These are phyloP conservation scores for Morpho achilles DNA, from an alignment of 2,888 invertebrate genomes.

Conservation along the genomic window DNA sequence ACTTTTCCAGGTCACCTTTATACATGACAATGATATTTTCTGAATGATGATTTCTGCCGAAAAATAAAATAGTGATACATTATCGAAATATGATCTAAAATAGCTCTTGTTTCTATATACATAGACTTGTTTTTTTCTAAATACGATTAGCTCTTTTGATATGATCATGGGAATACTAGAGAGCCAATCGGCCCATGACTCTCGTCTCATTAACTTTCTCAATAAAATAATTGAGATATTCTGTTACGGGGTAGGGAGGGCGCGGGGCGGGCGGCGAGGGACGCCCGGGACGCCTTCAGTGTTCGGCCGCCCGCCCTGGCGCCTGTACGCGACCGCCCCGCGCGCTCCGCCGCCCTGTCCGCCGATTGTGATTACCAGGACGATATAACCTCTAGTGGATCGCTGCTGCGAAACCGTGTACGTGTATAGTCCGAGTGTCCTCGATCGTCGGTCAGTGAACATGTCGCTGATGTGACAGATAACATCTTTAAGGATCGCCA, in stretches of 20 bases:
- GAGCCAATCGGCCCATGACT: slow-evolving; percentile 52
- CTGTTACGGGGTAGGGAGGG: slow-evolving; percentile 47
- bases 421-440: slow-evolving; percentile 18
- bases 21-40: no score
- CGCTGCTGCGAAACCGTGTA: slow-evolving; percentile 24
- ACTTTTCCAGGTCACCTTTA: no score
- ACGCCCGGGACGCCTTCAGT: slow-evolving; percentile 48
- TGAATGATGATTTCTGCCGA: no score
- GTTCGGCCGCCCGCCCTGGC: slow-evolving; percentile 65
- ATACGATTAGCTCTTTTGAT: neutral
- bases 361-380: slow-evolving; percentile 38
- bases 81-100: no score
- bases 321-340: slow-evolving; percentile 47
- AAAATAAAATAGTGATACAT: no score
- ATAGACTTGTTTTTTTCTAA: neutral
- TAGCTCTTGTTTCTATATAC: no score
- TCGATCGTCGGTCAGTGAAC: slow-evolving; percentile 34
- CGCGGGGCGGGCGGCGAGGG: slow-evolving; percentile 43
- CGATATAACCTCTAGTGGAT: slow-evolving; percentile 42
- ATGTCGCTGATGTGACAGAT: slow-evolving; percentile 30
- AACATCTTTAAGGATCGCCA: slow-evolving; percentile 28
- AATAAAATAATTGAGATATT: slow-evolving; percentile 78
- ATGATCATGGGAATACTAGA: slow-evolving; percentile 45
- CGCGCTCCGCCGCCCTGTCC: slow-evolving; percentile 34
- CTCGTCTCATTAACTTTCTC: slow-evolving; percentile 75